phyloP scores from a whole-genome alignment of 2,797 vertebrate species.

The Anisognathus igniventris region DNA sequence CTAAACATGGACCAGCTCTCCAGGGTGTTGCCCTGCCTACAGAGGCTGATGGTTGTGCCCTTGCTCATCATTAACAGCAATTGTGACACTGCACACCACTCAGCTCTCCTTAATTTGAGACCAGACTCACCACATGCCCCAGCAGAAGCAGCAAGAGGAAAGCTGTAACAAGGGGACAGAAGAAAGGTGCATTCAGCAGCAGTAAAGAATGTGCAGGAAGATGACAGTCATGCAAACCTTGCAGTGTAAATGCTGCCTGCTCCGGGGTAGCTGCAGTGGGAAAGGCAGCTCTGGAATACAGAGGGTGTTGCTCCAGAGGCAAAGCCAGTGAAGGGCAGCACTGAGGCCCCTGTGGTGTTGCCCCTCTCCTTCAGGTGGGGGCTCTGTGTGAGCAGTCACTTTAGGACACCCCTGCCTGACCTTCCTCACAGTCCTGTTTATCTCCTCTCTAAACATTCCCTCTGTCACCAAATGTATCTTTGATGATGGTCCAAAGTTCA shows the following conservation, averaged over 20 bases:
- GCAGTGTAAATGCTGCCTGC: background rate
- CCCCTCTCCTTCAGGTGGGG: background rate
- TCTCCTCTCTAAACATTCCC: conserved; percentile 54
- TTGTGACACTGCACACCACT: background rate
- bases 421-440: conserved; percentile 20
- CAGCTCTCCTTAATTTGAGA: background rate
- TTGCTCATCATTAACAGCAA: background rate
- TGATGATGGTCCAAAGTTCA: conserved; percentile 48
- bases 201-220: background rate
- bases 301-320: background rate
- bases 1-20: background rate
- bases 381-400: background rate
- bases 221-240: background rate
- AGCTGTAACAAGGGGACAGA: background rate
- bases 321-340: background rate
- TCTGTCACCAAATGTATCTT: background rate
- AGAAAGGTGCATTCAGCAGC: background rate
- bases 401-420: background rate
- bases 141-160: background rate
- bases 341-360: rapidly evolving
- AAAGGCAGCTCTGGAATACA: background rate
- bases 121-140: background rate
- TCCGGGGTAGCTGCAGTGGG: background rate
- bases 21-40: background rate
- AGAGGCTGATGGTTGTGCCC: background rate